Base-by-base conservation (phyloP, 2,113 vertebrate species). In the Sander vitreus region DNA sequence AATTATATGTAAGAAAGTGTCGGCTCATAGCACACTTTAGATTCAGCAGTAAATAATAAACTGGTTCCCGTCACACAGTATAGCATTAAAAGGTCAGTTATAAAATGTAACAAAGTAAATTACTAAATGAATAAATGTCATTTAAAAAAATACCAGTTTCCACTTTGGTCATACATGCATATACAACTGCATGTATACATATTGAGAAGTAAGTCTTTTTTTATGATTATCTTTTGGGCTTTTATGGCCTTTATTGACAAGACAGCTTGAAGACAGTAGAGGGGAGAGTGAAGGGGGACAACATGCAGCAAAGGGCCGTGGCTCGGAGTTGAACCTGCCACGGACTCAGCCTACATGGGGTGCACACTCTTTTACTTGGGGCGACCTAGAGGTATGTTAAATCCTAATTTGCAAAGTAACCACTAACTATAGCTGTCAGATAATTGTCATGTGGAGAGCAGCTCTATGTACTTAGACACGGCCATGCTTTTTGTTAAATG, bases 1-100 rank as follows among this genome's bases (percentile, higher is more conserved):
- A 69, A 76, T 80, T 81, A 76, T 25, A 36, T 60, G 30, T 59
- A 58, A 66, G 51, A 33, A 86, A 78, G 78, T 55, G 59, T 73
- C 27, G 39, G 59, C 66, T 53, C 11, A n/a, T 79, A 65, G 76
- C 68, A 72, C 51, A 80, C 78, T 65, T 72, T 69, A 62, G 53
- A 77, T 68, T 59, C 33, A 21, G 47, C 43, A 33, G 51, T 76
- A 68, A 78, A 90, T 84, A 39, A 67, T 51, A 63, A 58, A 48
- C 18, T 25, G 12, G 21, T 50, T 25, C 19, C 15, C 21, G 4
- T 2, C n/a, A 54, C 4, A 1, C 30, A 60, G 45, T 33, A n/a
- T 0, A 16, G 10, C 13, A 30, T 76, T 36, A 19, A 50, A 77
- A 65, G 58, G 36, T 74, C 78, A 73, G 15, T 48, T 23, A 21